These are phyloP conservation scores for Sclerurus mexicanus DNA, from an alignment of 2,113 vertebrate genomes.

Conservation along the genomic window DNA sequence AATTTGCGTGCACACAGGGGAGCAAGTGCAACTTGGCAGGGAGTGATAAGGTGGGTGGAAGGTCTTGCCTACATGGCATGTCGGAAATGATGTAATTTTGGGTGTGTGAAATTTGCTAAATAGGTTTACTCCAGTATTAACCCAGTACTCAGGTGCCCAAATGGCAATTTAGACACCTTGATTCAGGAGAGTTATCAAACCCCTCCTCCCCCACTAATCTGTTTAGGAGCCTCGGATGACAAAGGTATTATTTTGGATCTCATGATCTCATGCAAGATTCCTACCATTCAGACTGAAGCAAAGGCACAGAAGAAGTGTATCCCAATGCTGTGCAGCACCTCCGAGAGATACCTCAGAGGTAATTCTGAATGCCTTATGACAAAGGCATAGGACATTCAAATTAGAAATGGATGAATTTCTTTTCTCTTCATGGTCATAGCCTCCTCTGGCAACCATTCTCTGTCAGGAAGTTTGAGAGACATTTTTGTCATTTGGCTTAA, in stretches of 20 bases:
- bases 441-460: background rate
- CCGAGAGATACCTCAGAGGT: background rate
- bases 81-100: background rate
- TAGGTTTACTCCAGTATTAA: background rate
- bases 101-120: background rate
- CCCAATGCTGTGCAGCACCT: background rate
- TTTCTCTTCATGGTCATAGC: background rate
- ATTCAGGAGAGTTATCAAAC: background rate
- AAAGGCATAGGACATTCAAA: background rate
- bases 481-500: background rate
- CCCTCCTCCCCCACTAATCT: background rate
- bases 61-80: background rate
- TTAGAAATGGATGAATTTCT: background rate
- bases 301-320: background rate
- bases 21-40: background rate
- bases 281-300: background rate
- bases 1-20: background rate
- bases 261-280: background rate
- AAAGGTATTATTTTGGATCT: background rate
- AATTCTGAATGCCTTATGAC: background rate
- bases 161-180: background rate
- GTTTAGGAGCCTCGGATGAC: background rate
- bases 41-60: background rate
- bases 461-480: background rate
- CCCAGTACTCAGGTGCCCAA: background rate